Conservation (phyloP, 2,113 vertebrate species). For the Mastomys coucha region DNA sequence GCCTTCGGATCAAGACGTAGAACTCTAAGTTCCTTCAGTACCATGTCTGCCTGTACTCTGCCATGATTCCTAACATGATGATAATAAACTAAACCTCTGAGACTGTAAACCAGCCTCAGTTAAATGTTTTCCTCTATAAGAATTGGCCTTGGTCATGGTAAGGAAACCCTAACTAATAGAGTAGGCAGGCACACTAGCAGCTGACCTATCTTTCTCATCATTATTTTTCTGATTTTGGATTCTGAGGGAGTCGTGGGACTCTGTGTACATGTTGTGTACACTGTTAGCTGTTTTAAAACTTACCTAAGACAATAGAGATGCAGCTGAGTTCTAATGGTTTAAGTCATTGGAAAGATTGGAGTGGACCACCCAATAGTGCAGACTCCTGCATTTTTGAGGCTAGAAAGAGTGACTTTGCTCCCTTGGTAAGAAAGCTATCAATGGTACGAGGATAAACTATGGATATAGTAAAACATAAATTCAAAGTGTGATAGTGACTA, state of each 20-base stretch:
- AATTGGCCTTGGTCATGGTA: too few species aligned
- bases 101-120: too few species aligned
- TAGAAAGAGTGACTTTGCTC: background rate
- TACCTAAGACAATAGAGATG: background rate
- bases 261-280: background rate
- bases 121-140: too few species aligned
- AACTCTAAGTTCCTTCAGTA: too few species aligned
- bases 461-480: background rate
- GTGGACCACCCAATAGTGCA: accelerated
- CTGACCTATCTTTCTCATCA: background rate
- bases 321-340: background rate
- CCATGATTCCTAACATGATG: too few species aligned
- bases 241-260: background rate
- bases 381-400: too few species aligned
- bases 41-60: too few species aligned
- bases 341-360: accelerated
- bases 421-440: background rate
- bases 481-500: background rate
- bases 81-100: too few species aligned
- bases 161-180: too few species aligned
- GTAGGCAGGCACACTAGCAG: background rate
- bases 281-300: background rate
- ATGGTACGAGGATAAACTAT: background rate
- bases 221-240: background rate
- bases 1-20: too few species aligned